Conservation (phyloP, 2,113 vertebrate species). For the Pluvialis apricaria region DNA sequence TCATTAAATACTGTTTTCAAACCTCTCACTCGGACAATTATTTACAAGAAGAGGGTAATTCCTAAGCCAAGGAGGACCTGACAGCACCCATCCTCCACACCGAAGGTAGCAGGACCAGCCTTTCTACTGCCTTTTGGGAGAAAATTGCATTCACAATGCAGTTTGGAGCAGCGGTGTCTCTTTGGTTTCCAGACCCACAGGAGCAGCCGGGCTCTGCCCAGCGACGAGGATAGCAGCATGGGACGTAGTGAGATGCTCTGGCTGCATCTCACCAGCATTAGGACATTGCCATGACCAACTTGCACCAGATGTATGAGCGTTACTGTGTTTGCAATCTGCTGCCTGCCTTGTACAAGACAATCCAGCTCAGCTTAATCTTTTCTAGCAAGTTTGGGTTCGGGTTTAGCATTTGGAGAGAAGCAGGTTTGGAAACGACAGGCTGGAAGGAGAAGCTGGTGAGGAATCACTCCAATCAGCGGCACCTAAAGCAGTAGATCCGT, state of each 20-base stretch:
- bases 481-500: neutral
- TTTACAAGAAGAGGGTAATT: neutral
- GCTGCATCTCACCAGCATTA: neutral
- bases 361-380: neutral
- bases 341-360: neutral
- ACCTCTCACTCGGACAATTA: neutral
- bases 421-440: neutral
- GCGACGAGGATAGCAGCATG: fast-evolving
- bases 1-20: neutral
- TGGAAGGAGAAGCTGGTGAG: neutral
- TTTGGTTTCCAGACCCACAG: neutral
- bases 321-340: neutral
- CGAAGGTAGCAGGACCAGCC: neutral
- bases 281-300: neutral
- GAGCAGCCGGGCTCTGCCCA: neutral
- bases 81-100: neutral
- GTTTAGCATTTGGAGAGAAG: neutral
- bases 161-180: neutral
- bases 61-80: neutral
- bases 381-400: neutral
- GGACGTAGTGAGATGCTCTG: neutral
- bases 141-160: neutral
- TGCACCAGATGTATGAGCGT: neutral
- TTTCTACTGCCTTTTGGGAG: neutral
- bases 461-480: neutral